Evolutionary conservation across 1,140 invertebrate species (phyloP).

Genomic region (Drosophila yakuba): DNA sequence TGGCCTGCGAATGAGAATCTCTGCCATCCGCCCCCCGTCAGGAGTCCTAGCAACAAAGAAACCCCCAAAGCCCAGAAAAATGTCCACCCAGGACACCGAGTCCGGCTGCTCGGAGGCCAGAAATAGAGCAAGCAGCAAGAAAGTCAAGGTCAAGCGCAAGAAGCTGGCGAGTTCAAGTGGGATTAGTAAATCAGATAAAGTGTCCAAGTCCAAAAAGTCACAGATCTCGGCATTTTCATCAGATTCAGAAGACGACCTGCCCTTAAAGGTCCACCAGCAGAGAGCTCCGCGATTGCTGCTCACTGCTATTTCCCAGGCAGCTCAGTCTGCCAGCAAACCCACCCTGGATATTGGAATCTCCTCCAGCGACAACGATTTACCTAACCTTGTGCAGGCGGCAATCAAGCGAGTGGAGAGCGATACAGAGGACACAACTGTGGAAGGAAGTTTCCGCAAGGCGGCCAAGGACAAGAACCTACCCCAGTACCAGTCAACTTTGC

Average conservation of each 20-base stretch:
- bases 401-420: slow-evolving; percentile 89
- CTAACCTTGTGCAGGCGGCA: slow-evolving; percentile 89
- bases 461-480: slow-evolving; percentile 85
- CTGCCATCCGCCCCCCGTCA: slow-evolving; percentile 69
- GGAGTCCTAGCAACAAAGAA: slow-evolving; percentile 21
- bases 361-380: slow-evolving; percentile 89
- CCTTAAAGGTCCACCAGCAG: slow-evolving; percentile 65
- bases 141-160: slow-evolving; percentile 74
- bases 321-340: slow-evolving; percentile 48
- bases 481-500: slow-evolving; percentile 87
- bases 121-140: slow-evolving; percentile 54
- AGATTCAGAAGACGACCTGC: slow-evolving; percentile 74
- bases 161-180: slow-evolving; percentile 46
- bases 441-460: slow-evolving; percentile 65
- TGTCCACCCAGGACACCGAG: slow-evolving; percentile 50
- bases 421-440: slow-evolving; percentile 86
- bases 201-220: slow-evolving; percentile 34
- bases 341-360: slow-evolving; percentile 84
- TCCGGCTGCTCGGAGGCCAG: slow-evolving; percentile 30
- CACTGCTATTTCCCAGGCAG: slow-evolving; percentile 61
- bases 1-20: slow-evolving; percentile 83
- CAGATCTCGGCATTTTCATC: slow-evolving; percentile 55
- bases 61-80: slow-evolving; percentile 33
- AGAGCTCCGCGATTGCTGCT: slow-evolving; percentile 71
- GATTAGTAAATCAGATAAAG: slow-evolving; percentile 31